phyloP scores from a whole-genome alignment of 2,113 vertebrate genomes.

The Phrynocephalus versicolor region DNA sequence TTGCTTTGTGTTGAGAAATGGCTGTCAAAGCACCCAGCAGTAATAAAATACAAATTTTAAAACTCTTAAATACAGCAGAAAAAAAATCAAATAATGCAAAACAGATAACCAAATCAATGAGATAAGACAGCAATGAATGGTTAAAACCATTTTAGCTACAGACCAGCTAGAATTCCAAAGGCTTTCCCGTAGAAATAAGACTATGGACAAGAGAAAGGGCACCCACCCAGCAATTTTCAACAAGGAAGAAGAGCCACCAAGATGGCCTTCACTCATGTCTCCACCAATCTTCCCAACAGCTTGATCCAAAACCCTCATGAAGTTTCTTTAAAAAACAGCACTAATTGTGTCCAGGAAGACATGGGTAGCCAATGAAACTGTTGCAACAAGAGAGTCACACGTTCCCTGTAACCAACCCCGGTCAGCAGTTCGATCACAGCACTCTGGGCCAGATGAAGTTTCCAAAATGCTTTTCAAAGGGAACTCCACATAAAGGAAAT shows the following conservation, averaged over 20 bases:
- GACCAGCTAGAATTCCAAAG: not conserved
- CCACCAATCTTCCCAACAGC: not conserved
- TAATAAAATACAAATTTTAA: not conserved
- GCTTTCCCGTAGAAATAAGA: not conserved
- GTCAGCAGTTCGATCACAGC: not conserved
- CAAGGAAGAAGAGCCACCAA: not conserved
- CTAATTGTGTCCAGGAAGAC: not conserved
- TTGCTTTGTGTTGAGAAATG: not conserved
- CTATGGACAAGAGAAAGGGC: not conserved
- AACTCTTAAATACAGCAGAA: not conserved
- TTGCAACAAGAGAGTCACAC: not conserved
- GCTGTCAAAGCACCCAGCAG: not conserved
- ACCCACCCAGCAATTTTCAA: not conserved
- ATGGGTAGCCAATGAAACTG: not conserved
- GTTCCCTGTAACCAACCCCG: not conserved
- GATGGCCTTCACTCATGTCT: not conserved
- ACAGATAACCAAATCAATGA: not conserved
- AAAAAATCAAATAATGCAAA: not conserved
- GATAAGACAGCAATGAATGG: not conserved
- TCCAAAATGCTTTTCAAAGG: not conserved
- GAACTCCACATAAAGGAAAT: not conserved
- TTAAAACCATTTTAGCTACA: not conserved
- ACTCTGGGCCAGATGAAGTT: too few species aligned
- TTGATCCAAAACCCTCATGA: not conserved
- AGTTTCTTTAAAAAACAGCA: not conserved